Evolutionary conservation across 2,113 vertebrate species (phyloP).

Genomic region (Chitala chitala): DNA sequence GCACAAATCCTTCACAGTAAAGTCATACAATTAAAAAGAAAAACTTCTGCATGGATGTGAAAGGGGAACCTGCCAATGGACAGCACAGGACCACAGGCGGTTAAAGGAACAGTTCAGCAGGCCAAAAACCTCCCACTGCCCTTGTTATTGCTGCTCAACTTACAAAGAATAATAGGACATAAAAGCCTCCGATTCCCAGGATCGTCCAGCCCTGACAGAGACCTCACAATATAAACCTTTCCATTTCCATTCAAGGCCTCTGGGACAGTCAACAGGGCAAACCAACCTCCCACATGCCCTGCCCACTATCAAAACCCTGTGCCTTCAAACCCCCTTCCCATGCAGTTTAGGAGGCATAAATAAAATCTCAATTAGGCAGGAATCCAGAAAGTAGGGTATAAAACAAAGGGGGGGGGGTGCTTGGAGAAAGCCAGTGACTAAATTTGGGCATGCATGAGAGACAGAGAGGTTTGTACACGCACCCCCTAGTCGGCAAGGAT

Average conservation of each 20-base stretch:
- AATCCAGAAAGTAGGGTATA: constrained; percentile 47
- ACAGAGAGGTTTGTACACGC: constrained; percentile 36
- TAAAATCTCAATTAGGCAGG: constrained; percentile 64
- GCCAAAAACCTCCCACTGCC: background rate
- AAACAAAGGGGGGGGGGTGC: constrained; percentile 27
- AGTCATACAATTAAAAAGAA: no score
- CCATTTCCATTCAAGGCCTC: background rate
- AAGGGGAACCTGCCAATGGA: background rate
- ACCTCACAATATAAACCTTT: constrained; percentile 27
- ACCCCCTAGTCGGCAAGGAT: constrained; percentile 5
- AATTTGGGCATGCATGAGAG: constrained; percentile 54
- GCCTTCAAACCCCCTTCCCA: constrained; percentile 18
- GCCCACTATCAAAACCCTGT: constrained; percentile 14
- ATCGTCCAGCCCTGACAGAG: constrained; percentile 18
- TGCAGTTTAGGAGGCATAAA: constrained; percentile 59
- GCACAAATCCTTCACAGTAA: background rate
- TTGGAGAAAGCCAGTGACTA: constrained; percentile 35
- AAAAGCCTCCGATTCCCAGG: background rate
- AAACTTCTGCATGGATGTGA: background rate
- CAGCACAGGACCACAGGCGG: background rate
- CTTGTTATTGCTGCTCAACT: background rate
- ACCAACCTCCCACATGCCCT: background rate
- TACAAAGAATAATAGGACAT: background rate
- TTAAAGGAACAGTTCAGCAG: background rate
- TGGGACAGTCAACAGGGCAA: constrained; percentile 1